Evolutionary conservation across 2,888 invertebrate species (phyloP), one percentile per base, ranked within the genome.

Genomic region (Alentia gelatinosa): DNA sequence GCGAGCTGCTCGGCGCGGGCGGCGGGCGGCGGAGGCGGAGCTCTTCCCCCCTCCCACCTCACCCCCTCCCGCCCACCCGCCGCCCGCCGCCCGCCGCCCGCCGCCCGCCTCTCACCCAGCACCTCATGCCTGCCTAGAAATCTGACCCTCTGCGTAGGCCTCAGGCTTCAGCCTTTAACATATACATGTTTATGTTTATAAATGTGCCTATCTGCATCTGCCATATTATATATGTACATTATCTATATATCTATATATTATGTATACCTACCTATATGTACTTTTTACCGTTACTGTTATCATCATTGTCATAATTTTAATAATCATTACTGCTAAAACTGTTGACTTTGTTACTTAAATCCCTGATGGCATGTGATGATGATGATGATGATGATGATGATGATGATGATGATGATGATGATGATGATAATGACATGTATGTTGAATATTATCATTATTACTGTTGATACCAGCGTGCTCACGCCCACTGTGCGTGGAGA

Each of bases 91-190:
- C n/a, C n/a, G n/a, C n/a, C n/a, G n/a, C n/a, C n/a, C n/a, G n/a
- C n/a, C n/a, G n/a, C n/a, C 35, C 40, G 35, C 40, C 26, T 37
- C 39, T 83, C 37, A 19, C 19, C 23, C n/a, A 40, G 23, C 37
- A 37, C n/a, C 83, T 39, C 35, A 40, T 23, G 23, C 30, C 23
- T 40, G 40, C 40, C 83, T 83, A 83, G 83, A 83, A 83, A 83
- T 83, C 83, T 83, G 83, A 83, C 83, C 83, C 83, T 40, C 19
- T 15, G 19, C 19, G n/a, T 83, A 37, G 35, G 39, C 40, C 83
- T n/a, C 1, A 83, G 83, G 83, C 83, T 56, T 56, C 23, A 56
- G 19, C 56, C n/a, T 56, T 56, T 56, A 56, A 56, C 56, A 56
- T 56, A 56, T 47, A 47, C n/a, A 56, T 56, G n/a, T 56, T n/a